phyloP scores from a whole-genome alignment of 2,888 invertebrate species.

The Pachycephus smyrnensis region DNA sequence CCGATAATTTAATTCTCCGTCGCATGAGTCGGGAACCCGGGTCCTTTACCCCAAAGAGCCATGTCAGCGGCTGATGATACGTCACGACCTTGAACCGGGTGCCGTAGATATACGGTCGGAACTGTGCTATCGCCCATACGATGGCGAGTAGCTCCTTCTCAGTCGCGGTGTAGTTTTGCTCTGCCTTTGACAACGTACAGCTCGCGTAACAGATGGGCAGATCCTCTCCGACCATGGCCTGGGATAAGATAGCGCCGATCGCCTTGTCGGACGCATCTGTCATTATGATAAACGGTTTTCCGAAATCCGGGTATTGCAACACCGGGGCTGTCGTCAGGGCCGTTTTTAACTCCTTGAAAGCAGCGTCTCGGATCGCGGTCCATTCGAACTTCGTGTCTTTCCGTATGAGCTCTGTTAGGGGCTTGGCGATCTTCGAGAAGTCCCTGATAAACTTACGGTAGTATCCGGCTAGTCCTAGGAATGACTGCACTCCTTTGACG shows the following conservation, averaged over 20 bases:
- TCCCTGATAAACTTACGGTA: slow-evolving; percentile 17
- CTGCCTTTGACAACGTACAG: slow-evolving; percentile 10
- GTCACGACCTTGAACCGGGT: no score
- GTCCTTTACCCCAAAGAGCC: no score
- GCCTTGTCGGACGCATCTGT: slow-evolving; percentile 20
- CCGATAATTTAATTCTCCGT: slow-evolving; percentile 5
- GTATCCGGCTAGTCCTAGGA: slow-evolving; percentile 11
- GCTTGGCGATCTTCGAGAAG: neutral
- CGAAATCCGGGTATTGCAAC: slow-evolving; percentile 15
- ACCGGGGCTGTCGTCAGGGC: slow-evolving; percentile 7
- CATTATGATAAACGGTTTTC: slow-evolving; percentile 12
- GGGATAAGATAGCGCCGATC: slow-evolving; percentile 18
- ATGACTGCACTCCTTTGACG: neutral
- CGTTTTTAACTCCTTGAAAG: slow-evolving; percentile 11
- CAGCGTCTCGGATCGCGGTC: slow-evolving; percentile 5
- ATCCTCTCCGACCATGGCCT: slow-evolving; percentile 15
- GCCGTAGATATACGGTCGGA: slow-evolving; percentile 12
- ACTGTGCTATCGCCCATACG: slow-evolving; percentile 6
- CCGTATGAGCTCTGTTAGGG: slow-evolving; percentile 5
- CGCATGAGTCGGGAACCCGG: slow-evolving; percentile 8
- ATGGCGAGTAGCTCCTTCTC: slow-evolving; percentile 6
- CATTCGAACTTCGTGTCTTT: slow-evolving; percentile 15
- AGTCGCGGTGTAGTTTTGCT: slow-evolving; percentile 16
- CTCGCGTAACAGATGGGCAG: slow-evolving; percentile 21
- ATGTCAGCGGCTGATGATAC: no score